Base-by-base conservation (phyloP, 1,140 invertebrate species). In the Xylocopa sonorina region DNA sequence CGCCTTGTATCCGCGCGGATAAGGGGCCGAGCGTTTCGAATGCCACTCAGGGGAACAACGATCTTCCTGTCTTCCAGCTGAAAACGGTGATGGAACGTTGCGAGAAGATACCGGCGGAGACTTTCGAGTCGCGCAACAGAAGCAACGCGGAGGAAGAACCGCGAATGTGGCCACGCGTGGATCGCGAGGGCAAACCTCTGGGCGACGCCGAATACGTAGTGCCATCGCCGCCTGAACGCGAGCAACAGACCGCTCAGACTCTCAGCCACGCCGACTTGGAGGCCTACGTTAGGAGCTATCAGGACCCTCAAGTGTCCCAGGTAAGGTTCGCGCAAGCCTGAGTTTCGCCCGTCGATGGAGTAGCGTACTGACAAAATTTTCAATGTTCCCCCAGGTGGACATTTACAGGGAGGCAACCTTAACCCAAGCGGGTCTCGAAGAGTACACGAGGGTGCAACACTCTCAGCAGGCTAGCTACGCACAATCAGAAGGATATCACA, bases 401-500 rank as follows among this genome's bases (percentile, higher is more conserved):
- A 86, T 92, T 60, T 93, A 93, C 53, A 89, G 88, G 41, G 92
- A 93, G 60, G 91, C 88, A 1, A 81, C 90, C 18, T 75, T 95
- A 46, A 95, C 95, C 2, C 95, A 96, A 91, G 95, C 95, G 10
- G 95, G 95, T 68, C 91, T 96, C 4, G 96, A 96, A 81, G 95
- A 96, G 77, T 96, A 96, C 86, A 95, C 95, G 18, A 94, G 95
- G 78, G 95, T 95, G 78, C 94, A 96, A 63, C 96, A 96, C 85
- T 95, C 96, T 78, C 96, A 96, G 84, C 96, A 96, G 87, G 93
- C 95, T 9, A 96, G 95, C 51, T 97, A 97, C 91, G 96, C 96
- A 21, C 96, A 97, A 81, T 96, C 95, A 32, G 96, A 97, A 92
- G 96, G 96, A 18, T 97, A 97, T 89, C 96, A 97, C 88, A 96